Evolutionary conservation across 2,888 invertebrate genomes (phyloP).

Genomic region (Leptarthrus brevirostris): DNA sequence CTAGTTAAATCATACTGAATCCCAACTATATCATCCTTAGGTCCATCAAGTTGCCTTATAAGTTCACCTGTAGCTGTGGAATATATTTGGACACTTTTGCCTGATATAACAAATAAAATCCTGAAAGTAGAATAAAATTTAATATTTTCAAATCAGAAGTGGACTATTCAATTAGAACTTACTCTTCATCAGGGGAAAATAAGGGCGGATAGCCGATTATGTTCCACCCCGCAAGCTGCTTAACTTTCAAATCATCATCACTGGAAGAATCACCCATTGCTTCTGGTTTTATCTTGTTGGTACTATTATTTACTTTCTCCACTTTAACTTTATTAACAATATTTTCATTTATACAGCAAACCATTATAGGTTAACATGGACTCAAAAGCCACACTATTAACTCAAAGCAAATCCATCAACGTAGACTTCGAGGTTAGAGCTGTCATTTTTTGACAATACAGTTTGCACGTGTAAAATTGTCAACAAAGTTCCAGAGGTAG

Average conservation of each 20-base stretch:
- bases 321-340: slow-evolving; percentile 1
- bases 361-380: slow-evolving; percentile 37
- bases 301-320: neutral
- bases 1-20: slow-evolving; percentile 68
- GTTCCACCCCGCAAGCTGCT: slow-evolving; percentile 74
- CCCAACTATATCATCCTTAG: slow-evolving; percentile 68
- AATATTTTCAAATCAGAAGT: too few species aligned
- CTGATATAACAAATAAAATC: slow-evolving; percentile 72
- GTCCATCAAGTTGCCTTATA: slow-evolving; percentile 71
- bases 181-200: slow-evolving; percentile 75
- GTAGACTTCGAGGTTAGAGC: slow-evolving; percentile 39
- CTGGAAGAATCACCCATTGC: slow-evolving; percentile 57
- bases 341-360: slow-evolving; percentile 35
- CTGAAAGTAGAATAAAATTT: slow-evolving; percentile 64
- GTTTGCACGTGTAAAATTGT: neutral
- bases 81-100: slow-evolving; percentile 72
- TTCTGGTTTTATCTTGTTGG: neutral
- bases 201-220: slow-evolving; percentile 72
- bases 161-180: too few species aligned
- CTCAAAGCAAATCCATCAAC: neutral
- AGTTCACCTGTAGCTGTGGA: slow-evolving; percentile 75
- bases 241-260: slow-evolving; percentile 67
- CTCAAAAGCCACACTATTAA: neutral
- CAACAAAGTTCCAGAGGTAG: too few species aligned
- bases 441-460: neutral